Percentiles rank a stretch among this genome's conserved stretches.
phyloP scores from a whole-genome alignment of 2,797 vertebrate genomes.

The Vireo griseus region DNA sequence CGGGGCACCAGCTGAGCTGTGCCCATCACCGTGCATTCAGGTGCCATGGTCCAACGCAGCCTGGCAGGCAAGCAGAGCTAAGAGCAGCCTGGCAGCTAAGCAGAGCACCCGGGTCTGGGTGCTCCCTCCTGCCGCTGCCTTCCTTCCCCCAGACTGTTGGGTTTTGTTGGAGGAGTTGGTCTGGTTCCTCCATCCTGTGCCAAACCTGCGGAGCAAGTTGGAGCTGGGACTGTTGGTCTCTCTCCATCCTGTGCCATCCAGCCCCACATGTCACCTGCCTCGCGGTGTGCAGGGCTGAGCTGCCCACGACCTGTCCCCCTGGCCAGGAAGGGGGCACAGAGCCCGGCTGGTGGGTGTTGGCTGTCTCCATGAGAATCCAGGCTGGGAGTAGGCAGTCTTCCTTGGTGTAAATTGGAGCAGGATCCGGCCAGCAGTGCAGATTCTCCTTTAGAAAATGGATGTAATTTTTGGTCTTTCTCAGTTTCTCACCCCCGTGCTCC shows the following conservation, averaged over 20 bases:
- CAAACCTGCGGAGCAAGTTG: conserved; percentile 22
- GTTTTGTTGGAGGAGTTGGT: neutral
- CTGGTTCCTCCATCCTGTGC: neutral
- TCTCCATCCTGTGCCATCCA: neutral
- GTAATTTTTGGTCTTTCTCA: neutral
- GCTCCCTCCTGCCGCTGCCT: neutral
- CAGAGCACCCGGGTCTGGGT: neutral
- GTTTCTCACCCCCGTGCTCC: neutral
- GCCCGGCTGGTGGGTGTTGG: accelerated
- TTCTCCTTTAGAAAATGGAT: neutral
- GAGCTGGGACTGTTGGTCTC: neutral
- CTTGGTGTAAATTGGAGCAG: neutral
- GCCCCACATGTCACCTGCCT: neutral
- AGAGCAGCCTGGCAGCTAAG: neutral
- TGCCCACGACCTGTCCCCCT: neutral
- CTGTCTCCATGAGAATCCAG: accelerated
- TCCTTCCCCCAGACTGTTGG: neutral
- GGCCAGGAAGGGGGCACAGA: neutral
- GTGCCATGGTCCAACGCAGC: neutral
- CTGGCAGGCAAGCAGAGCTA: neutral
- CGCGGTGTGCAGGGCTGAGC: accelerated
- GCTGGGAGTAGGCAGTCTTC: neutral
- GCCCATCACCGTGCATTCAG: neutral
- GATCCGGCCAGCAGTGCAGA: neutral
- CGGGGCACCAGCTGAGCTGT: neutral